Percentiles rank a stretch among this genome's conserved stretches.
phyloP scores from a whole-genome alignment of 2,888 invertebrate species.

The Tridacna crocea region DNA sequence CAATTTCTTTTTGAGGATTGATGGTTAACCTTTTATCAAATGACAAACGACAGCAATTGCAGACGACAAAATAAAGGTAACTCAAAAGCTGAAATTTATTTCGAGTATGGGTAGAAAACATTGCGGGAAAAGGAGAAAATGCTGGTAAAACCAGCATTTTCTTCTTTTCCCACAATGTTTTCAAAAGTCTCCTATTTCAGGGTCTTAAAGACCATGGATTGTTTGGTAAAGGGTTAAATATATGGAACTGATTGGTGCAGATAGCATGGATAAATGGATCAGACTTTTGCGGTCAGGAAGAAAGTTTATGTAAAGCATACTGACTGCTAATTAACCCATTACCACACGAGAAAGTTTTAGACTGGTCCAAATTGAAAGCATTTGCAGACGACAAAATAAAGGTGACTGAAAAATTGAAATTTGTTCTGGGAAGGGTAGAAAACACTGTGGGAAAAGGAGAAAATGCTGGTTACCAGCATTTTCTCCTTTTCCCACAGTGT shows the following conservation, averaged over 20 bases:
- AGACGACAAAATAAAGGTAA: no score
- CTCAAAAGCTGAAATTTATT: background rate
- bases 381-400: no score
- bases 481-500: background rate
- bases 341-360: no score
- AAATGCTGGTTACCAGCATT: background rate
- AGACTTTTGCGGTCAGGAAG: no score
- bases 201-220: background rate
- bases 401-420: no score
- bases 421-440: background rate
- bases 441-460: background rate
- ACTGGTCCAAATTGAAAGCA: no score
- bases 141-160: background rate
- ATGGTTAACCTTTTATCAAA: no score
- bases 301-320: no score
- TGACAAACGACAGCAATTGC: no score
- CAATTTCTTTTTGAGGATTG: no score
- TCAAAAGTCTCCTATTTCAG: background rate
- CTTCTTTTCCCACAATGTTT: background rate
- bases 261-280: background rate
- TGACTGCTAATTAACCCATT: no score
- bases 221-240: background rate
- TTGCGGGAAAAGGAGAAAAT: background rate
- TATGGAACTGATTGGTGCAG: background rate
- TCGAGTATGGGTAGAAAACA: background rate